phyloP scores from a whole-genome alignment of 2,113 vertebrate species.

The Austrofundulus limnaeus region DNA sequence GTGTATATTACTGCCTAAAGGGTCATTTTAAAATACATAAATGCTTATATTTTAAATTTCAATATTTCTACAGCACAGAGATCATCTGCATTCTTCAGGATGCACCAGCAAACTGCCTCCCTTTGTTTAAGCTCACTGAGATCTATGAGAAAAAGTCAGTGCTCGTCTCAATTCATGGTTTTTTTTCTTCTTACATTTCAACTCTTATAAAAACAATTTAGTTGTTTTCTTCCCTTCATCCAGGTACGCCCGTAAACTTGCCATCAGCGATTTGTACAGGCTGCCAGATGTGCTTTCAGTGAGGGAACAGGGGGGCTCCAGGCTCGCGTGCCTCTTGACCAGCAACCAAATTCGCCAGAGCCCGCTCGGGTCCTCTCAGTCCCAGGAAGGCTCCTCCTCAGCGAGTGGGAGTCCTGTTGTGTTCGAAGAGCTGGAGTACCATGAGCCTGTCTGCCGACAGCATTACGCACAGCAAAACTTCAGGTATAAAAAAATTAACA shows the following conservation, averaged over 20 bases:
- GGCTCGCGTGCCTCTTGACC: constrained; percentile 90
- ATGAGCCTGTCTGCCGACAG: constrained; percentile 91
- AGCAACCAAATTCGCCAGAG: constrained; percentile 91
- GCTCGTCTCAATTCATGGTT: not conserved
- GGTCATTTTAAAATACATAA: not conserved
- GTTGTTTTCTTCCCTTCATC: not conserved
- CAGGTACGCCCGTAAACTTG: constrained; percentile 89
- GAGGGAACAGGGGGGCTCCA: constrained; percentile 88
- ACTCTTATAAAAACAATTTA: not conserved
- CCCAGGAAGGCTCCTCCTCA: constrained; percentile 85
- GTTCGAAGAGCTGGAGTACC: constrained; percentile 96
- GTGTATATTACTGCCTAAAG: constrained; percentile 65
- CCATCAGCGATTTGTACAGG: constrained; percentile 87
- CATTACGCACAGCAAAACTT: constrained; percentile 87
- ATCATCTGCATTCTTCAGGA: constrained; percentile 90
- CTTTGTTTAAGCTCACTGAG: constrained; percentile 93
- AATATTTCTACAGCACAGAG: constrained; percentile 81
- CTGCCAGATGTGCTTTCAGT: constrained; percentile 88
- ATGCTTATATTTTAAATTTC: not conserved
- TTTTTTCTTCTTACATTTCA: not conserved
- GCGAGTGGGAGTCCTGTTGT: constrained; percentile 91
- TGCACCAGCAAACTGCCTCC: constrained; percentile 93
- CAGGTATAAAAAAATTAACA: constrained; percentile 74
- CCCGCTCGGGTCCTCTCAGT: constrained; percentile 90
- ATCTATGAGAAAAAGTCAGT: constrained; percentile 97